Base-by-base conservation (phyloP, 2,888 invertebrate species). In the Acleris laterana region DNA sequence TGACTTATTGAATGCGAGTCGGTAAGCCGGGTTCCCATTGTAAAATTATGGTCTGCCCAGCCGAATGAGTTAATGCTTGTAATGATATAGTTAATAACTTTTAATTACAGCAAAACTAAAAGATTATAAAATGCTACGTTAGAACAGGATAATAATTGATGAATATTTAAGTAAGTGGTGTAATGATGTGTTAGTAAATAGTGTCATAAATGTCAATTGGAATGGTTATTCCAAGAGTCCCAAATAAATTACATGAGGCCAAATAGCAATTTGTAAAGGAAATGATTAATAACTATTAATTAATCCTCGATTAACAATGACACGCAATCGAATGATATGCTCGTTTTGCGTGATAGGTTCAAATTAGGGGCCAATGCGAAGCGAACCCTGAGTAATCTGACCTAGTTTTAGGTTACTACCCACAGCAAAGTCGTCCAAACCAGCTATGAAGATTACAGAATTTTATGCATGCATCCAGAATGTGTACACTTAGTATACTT, bases 291-390 rank as follows among this genome's bases (percentile, higher is more conserved):
- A 44, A 50, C n/a, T 42, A 55, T 60, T 42, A 55, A 64, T 55
- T 49, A 67, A 72, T 61, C 63, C 63, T 68, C 50, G 84, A 83
- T 85, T 86, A 83, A 68, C 73, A 87, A 85, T 85, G 83, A 84
- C 88, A 88, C 85, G 88, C 88, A 73, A 84, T 69, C 53, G 20
- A 62, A 55, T 44, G 48, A 51, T 56, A 49, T 50, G 56, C 60
- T 50, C 20, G 64, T 46, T 50, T 61, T 38, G 38, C 19, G n/a
- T 46, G 55, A 13, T 51, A 17, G 44, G 42, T 32, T 38, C 22
- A 22, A 49, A 55, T 49, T 57, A 44, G 62, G 51, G 62, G 11
- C 46, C 61, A 7, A 16, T 53, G 9, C 4, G 13, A 42, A 17
- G 5, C 3, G n/a, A 38, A 2, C 17, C 3, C 16, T 16, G 38